Base-by-base conservation (phyloP, 1,140 invertebrate species). In the Cataglyphis hispanica region DNA sequence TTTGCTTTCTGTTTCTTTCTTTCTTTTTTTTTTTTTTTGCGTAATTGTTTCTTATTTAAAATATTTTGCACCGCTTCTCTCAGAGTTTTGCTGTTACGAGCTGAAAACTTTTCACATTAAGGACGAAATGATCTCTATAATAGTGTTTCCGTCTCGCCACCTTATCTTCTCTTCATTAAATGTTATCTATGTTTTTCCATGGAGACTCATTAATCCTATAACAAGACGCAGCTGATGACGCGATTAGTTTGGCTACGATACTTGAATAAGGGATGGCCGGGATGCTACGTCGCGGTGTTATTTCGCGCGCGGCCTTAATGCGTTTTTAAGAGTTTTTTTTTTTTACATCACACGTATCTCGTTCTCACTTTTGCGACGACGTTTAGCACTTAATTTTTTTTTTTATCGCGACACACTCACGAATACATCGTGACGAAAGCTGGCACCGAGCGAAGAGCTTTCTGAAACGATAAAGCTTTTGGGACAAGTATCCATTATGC, bases 241-340 rank as follows among this genome's bases (percentile, higher is more conserved):
- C 78, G 78, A 83, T 83, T 83, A 83, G 53, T 74, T 83, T 60
- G 53, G 40, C 27, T 74, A 34, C 16, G 78, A 83, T 74, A 60
- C 37, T 61, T 53, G 40, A 56, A 81, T 60, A 83, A 61, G 67
- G n/a, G 70, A 2, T 53, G 40, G 37, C 22, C 37, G 31, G 43
- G n/a, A n/a, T 56, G 46, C 8, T 31, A 56, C 46, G 66, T 74
- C 67, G 78, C 53, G 34, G 11, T 31, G 66, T 60, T 34, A 72
- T 40, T 81, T 58, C 13, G 61, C 34, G 60, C 34, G 43, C 64
- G 69, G 67, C 86, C 87, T 89, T 89, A 87, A 89, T 87, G 81
- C 56, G 60, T 85, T 89, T 89, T 87, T 89, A 87, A 89, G 46
- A 50, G 75, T 84, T 80, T 85, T 87, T 84, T 80, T 85, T 87